Percentiles rank a stretch among this genome's conserved stretches.
These are phyloP conservation scores for Chrysemys picta DNA, from an alignment of 2,113 vertebrate species.

Conservation along the genomic window DNA sequence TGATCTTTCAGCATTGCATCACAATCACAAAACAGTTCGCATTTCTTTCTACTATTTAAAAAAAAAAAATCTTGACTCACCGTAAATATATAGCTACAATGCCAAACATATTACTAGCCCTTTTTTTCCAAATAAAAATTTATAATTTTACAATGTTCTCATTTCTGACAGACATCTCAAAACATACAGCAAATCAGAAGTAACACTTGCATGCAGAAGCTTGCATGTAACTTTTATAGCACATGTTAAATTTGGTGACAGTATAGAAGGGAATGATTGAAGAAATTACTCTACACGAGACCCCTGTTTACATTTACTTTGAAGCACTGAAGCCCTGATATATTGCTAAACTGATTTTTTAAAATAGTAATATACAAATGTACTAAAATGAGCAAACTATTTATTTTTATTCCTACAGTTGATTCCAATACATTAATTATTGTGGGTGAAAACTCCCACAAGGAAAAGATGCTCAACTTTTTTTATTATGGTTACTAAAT, in stretches of 20 bases:
- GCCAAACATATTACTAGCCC: background rate
- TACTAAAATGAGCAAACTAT: constrained; percentile 51
- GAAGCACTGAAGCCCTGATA: background rate
- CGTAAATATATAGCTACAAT: background rate
- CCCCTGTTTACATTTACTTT: constrained; percentile 10
- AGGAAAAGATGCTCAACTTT: constrained; percentile 52
- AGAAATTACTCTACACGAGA: background rate
- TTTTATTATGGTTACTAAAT: constrained; percentile 66
- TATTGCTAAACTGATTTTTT: constrained; percentile 27
- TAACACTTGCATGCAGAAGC: background rate
- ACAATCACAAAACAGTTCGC: background rate
- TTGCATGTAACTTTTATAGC: background rate
- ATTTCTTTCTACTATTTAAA: background rate
- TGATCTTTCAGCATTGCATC: constrained; percentile 18
- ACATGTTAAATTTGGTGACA: background rate
- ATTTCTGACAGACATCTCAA: background rate
- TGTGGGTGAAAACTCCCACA: constrained; percentile 63
- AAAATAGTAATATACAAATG: constrained; percentile 1
- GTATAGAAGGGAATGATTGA: background rate
- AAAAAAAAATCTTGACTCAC: background rate
- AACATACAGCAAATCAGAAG: background rate
- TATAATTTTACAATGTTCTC: background rate
- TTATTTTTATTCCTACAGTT: constrained; percentile 55
- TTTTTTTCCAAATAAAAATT: background rate
- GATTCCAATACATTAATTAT: constrained; percentile 59